Evolutionary conservation across 2,888 invertebrate genomes (phyloP), one percentile per base, ranked within the genome.

Genomic region (Priocnemis perturbator): DNA sequence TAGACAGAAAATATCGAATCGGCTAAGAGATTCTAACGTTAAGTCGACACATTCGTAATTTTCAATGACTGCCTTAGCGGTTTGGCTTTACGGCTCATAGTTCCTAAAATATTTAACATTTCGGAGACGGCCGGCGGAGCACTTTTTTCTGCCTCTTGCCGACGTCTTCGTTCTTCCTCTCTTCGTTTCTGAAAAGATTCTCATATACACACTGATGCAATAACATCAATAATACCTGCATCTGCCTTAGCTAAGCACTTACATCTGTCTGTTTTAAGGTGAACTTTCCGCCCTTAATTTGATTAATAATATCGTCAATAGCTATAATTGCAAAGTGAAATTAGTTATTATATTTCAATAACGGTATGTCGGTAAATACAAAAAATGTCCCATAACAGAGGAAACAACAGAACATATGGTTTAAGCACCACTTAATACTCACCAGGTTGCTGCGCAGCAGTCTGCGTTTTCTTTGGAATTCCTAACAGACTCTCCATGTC

Each of bases 261-360:
- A 90, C 93, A 59, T 93, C 93, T 0, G 93, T 92, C 2, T 93
- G 91, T 82, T 92, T 93, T 23, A 95, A 89, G 0, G 93, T 94
- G 88, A 94, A 94, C 80, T 93, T 92, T 45, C 94, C 94, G 19
- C 94, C 93, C 87, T 94, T 95, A 60, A 95, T 94, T 84, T 94
- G 94, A 86, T 94, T 94, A 15, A 95, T 94, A 76, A 95, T 93
- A 19, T 94, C 94, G 84, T 94, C 94, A 77, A 94, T 94, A 0
- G 93, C 94, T 88, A 74, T 47, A 83, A 80, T 11, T 37, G 7
- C 4, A 11, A 37, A 7, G 7, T 52, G n/a, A 17, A 19, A 69
- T 70, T 14, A 45, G 53, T n/a, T 17, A 15, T 19, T 20, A 17
- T 30, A 44, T 61, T 15, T 15, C 17, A 60, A 56, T 5, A 26